Conservation (phyloP, 2,888 invertebrate species). For the Invenusta paracnida region DNA sequence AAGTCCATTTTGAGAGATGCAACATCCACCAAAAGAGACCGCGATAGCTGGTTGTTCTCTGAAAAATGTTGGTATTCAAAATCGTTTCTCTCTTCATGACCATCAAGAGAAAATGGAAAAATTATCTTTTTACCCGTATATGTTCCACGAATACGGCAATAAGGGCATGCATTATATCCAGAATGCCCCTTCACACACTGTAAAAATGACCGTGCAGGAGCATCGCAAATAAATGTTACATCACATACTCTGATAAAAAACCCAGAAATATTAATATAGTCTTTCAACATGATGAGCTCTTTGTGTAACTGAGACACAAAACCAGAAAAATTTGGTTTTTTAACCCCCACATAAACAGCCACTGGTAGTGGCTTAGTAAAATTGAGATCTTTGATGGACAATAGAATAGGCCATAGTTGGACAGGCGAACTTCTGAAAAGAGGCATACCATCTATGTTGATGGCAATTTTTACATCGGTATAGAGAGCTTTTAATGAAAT, state of each 20-base stretch:
- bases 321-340: constrained; percentile 39
- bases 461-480: background rate
- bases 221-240: background rate
- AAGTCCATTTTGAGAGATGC: constrained; percentile 41
- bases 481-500: background rate
- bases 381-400: background rate
- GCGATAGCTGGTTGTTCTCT: background rate
- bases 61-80: constrained; percentile 30
- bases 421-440: constrained; percentile 35
- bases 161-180: background rate
- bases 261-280: background rate
- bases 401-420: constrained; percentile 42
- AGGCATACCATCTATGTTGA: constrained; percentile 43
- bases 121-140: background rate
- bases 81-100: background rate
- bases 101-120: background rate
- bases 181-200: background rate
- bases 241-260: background rate
- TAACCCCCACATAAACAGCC: constrained; percentile 35
- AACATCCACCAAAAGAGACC: constrained; percentile 43
- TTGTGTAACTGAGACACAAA: constrained; percentile 42
- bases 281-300: background rate
- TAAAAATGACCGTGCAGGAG: background rate
- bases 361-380: constrained; percentile 33
- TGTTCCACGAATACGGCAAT: constrained; percentile 44